These are phyloP conservation scores for Bacillus rossius DNA, from an alignment of 1,140 invertebrate genomes.

Conservation along the genomic window DNA sequence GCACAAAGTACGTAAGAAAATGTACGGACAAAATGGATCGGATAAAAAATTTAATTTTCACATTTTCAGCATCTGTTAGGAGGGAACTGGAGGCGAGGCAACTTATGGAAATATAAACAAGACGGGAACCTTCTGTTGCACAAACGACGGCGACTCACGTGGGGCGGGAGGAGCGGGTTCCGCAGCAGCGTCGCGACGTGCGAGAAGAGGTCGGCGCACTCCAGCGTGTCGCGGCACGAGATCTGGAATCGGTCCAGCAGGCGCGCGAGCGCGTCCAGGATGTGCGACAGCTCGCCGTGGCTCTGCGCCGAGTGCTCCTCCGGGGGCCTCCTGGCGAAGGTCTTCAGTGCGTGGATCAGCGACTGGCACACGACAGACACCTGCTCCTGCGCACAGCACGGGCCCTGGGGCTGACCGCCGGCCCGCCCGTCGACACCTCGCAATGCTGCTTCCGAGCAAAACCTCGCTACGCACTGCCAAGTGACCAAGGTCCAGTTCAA, in stretches of 20 bases:
- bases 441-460: too few relatives aligned
- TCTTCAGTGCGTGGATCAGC: slow-evolving; percentile 57
- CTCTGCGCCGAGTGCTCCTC: slow-evolving; percentile 29
- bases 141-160: slow-evolving; percentile 39
- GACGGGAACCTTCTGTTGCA: too few relatives aligned
- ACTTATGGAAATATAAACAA: too few relatives aligned
- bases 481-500: too few relatives aligned
- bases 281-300: slow-evolving; percentile 46
- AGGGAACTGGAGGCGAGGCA: too few relatives aligned
- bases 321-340: slow-evolving; percentile 42
- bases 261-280: slow-evolving; percentile 54
- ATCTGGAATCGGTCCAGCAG: slow-evolving; percentile 63
- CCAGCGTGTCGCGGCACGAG: slow-evolving; percentile 65
- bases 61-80: too few relatives aligned
- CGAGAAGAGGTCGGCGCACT: slow-evolving; percentile 55
- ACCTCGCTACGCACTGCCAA: too few relatives aligned
- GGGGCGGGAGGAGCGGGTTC: slow-evolving; percentile 44
- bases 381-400: slow-evolving; percentile 48
- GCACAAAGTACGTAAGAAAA: too few relatives aligned
- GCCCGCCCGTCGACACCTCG: too few relatives aligned
- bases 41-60: too few relatives aligned
- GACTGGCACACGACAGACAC: slow-evolving; percentile 64
- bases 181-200: slow-evolving; percentile 49
- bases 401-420: too few relatives aligned
- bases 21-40: too few relatives aligned